These are phyloP conservation scores for Orientallactaga bullata DNA, from an alignment of 2,113 vertebrate genomes.

Conservation along the genomic window DNA sequence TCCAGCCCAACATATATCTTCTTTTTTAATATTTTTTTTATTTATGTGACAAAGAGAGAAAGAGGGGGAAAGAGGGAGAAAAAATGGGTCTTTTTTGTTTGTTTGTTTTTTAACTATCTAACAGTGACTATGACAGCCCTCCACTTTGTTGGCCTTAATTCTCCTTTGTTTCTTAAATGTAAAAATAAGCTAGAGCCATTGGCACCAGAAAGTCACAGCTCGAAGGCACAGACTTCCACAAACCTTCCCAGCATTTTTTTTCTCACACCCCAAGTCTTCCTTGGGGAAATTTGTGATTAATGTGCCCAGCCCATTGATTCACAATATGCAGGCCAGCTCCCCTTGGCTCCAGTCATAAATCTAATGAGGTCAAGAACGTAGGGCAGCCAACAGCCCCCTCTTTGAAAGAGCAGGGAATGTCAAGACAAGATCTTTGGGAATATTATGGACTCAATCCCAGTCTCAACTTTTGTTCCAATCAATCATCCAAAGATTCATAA, in stretches of 20 bases:
- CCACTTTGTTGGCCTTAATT: background rate
- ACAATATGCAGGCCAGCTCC: background rate
- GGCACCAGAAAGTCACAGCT: background rate
- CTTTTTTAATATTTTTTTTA: too few species aligned
- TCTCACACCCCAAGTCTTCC: background rate
- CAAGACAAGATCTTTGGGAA: slow-evolving; percentile 56
- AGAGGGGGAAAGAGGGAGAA: too few species aligned
- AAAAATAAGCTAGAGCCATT: background rate
- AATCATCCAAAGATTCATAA: slow-evolving; percentile 60
- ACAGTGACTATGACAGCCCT: background rate
- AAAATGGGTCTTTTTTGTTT: too few species aligned
- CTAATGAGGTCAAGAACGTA: slow-evolving; percentile 64
- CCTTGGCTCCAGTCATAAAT: slow-evolving; percentile 60
- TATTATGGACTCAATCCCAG: slow-evolving; percentile 19
- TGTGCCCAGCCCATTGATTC: background rate
- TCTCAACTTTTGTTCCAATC: slow-evolving; percentile 39
- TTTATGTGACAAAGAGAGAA: too few species aligned
- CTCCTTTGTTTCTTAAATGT: slow-evolving; percentile 18
- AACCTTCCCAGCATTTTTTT: background rate
- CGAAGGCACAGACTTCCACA: fast-evolving
- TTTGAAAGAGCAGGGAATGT: slow-evolving; percentile 54
- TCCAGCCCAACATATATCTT: background rate
- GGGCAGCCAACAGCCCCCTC: slow-evolving; percentile 48
- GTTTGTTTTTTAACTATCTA: background rate
- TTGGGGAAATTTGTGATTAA: slow-evolving; percentile 19